Percentiles rank a stretch among this genome's conserved stretches.
phyloP scores from a whole-genome alignment of 2,888 invertebrate genomes.

The Plebejus melissa region DNA sequence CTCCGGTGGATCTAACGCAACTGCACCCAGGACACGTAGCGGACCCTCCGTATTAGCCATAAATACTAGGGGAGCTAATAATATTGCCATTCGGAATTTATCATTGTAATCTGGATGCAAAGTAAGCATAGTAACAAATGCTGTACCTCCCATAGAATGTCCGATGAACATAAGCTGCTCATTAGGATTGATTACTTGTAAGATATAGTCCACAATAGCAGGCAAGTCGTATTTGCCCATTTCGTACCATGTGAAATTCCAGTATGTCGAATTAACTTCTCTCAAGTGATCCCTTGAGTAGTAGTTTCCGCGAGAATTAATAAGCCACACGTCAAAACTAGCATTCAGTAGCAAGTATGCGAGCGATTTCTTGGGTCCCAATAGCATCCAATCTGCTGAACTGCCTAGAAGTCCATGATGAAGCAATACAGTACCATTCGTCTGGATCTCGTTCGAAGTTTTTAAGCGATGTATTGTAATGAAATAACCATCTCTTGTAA shows the following conservation, averaged over 20 bases:
- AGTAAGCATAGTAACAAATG: conserved; percentile 55
- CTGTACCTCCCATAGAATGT: conserved; percentile 64
- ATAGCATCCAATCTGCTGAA: conserved; percentile 63
- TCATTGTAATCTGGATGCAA: conserved; percentile 50
- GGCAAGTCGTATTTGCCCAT: conserved; percentile 59
- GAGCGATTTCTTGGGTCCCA: conserved; percentile 57
- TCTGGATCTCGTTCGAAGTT: conserved; percentile 41
- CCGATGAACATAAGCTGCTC: conserved; percentile 55
- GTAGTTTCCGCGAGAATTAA: conserved; percentile 65
- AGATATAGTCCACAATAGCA: conserved; percentile 55
- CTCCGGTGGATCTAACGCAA: conserved; percentile 43
- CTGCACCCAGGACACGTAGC: conserved; percentile 44
- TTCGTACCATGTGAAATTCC: conserved; percentile 63
- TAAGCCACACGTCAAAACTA: conserved; percentile 81
- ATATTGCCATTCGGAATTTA: conserved; percentile 52
- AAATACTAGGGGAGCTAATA: conserved; percentile 56
- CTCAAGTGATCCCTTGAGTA: conserved; percentile 55
- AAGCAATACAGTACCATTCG: conserved; percentile 44
- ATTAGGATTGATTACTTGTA: conserved; percentile 43
- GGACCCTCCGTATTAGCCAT: conserved; percentile 53
- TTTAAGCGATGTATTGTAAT: conserved; percentile 55
- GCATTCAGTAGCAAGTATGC: conserved; percentile 73
- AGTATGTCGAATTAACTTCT: conserved; percentile 46
- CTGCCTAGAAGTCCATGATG: conserved; percentile 64
- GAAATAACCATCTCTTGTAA: conserved; percentile 56